Base-by-base conservation (phyloP, 2,113 vertebrate species). In the Trichomycterus rosablanca region DNA sequence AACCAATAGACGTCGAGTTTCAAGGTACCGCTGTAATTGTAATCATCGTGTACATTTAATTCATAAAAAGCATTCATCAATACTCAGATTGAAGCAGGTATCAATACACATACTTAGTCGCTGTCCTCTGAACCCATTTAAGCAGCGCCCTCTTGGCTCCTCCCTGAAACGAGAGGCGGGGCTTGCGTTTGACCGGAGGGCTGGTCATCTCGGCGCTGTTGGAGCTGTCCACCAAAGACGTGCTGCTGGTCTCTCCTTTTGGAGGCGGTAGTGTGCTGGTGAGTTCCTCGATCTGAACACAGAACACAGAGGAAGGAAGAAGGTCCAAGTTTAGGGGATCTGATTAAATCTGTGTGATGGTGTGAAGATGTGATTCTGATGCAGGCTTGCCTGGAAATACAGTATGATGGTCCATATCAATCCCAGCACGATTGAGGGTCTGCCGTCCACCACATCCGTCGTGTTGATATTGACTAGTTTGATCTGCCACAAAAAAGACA, bases 401-500 rank as follows among this genome's bases (percentile, higher is more conserved):
- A 99, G 86, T 77, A 98, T 96, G 70, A 99, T 93, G 68, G 95
- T 99, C 96, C 96, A 99, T 62, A 98, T 70, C 80, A 99, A 79
- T 6, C 96, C 96, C 19, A 99, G 88, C 3, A 98, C 91, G 59
- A 99, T 99, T 2, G 96, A 90, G 0, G 94, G 94, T 16, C 90
- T 88, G 35, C 96, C 96, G 76, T 99, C 94, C 26, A 92, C 95
- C 48, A 99, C 98, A 73, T 99, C 94, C 16, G 93, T 97, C 54
- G 92, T 90, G 78, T 99, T 98, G 74, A 99, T 99, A 87, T 99
- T 99, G 75, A 99, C 96, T 61, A 99, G 80, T 59, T 97, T 99
- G 77, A 99, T 98, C 96, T 98, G 81, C 48, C 37, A 2, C 16
- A 44, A 65, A 79, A 71, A 76, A 43, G 82, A 65, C 76, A 59